Conservation (phyloP, 92 coral and sea anemone genomes). For the Porites lobata region DNA sequence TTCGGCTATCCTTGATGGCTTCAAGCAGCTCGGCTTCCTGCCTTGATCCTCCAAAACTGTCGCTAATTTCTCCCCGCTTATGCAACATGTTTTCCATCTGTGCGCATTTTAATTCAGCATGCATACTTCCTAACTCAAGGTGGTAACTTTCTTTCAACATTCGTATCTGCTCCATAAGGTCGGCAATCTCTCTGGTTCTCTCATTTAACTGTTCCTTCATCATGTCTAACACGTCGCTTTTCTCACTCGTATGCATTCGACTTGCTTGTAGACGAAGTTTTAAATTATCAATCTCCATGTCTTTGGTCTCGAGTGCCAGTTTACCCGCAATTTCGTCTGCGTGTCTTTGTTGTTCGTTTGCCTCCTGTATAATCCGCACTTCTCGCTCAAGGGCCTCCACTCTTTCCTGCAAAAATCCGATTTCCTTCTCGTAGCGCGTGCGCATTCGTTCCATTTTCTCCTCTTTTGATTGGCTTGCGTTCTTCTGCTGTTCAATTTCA, state of each 20-base stretch:
- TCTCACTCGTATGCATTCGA: conserved; percentile 74
- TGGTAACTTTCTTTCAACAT: conserved; percentile 85
- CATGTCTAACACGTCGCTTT: conserved; percentile 74
- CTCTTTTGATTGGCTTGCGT: conserved; percentile 78
- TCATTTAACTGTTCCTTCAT: conserved; percentile 85
- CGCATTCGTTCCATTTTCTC: conserved; percentile 80
- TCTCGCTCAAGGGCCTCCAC: conserved; percentile 83
- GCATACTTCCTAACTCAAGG: conserved; percentile 85
- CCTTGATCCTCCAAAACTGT: conserved; percentile 11
- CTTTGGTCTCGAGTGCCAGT: conserved; percentile 84
- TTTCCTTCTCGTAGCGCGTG: conserved; percentile 90
- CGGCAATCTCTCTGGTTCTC: conserved; percentile 76
- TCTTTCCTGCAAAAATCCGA: conserved; percentile 78
- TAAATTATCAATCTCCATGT: conserved; percentile 89
- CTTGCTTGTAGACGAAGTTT: conserved; percentile 85
- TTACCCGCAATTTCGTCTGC: conserved; percentile 86
- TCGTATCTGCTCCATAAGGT: conserved; percentile 81
- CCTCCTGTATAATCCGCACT: conserved; percentile 77
- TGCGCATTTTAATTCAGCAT: conserved; percentile 85
- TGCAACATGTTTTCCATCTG: conserved; percentile 88
- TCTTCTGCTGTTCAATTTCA: conserved; percentile 90
- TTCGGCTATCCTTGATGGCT: conserved; percentile 80
- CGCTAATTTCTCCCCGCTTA: conserved; percentile 40
- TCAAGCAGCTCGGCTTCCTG: conserved; percentile 71
- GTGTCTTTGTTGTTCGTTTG: conserved; percentile 87